Conservation (phyloP, 2,797 vertebrate genomes). For the Gymnodraco acuticeps region DNA sequence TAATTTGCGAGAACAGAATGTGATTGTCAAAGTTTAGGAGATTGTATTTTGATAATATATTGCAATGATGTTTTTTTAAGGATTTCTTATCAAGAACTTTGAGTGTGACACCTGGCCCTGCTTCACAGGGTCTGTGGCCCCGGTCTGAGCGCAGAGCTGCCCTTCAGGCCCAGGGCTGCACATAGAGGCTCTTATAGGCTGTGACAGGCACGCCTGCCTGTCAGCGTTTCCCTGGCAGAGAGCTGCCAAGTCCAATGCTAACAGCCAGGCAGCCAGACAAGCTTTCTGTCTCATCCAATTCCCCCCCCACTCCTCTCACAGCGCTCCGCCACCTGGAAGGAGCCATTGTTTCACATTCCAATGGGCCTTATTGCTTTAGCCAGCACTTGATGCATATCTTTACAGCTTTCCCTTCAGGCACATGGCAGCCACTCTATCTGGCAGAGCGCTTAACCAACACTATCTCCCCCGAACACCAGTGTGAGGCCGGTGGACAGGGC, state of each 20-base stretch:
- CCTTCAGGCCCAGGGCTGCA: slow-evolving; percentile 62
- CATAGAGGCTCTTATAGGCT: slow-evolving; percentile 72
- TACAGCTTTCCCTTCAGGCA: slow-evolving; percentile 52
- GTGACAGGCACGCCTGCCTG: slow-evolving; percentile 81
- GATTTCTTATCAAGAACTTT: slow-evolving; percentile 4
- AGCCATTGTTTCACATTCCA: slow-evolving; percentile 73
- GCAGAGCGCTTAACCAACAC: slow-evolving; percentile 49
- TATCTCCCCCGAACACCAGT: slow-evolving; percentile 26
- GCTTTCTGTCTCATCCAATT: slow-evolving; percentile 81
- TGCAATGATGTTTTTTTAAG: too few species aligned
- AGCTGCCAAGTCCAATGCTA: slow-evolving; percentile 83
- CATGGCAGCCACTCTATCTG: slow-evolving; percentile 44
- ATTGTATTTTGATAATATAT: too few species aligned
- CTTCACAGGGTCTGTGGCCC: slow-evolving; percentile 33
- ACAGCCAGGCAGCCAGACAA: slow-evolving; percentile 75
- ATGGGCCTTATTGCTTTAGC: slow-evolving; percentile 68
- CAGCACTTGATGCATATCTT: slow-evolving; percentile 60
- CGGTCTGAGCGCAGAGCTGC: slow-evolving; percentile 52
- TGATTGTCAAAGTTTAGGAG: too few species aligned
- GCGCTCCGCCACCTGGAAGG: slow-evolving; percentile 76
- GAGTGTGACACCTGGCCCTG: slow-evolving; percentile 54
- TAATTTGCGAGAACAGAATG: too few species aligned
- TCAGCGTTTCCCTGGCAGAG: slow-evolving; percentile 79
- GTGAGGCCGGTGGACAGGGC: slow-evolving; percentile 1
- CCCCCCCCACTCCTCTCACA: slow-evolving; percentile 65